These are phyloP conservation scores for Melieria picta DNA, from an alignment of 2,888 invertebrate species.

Conservation along the genomic window DNA sequence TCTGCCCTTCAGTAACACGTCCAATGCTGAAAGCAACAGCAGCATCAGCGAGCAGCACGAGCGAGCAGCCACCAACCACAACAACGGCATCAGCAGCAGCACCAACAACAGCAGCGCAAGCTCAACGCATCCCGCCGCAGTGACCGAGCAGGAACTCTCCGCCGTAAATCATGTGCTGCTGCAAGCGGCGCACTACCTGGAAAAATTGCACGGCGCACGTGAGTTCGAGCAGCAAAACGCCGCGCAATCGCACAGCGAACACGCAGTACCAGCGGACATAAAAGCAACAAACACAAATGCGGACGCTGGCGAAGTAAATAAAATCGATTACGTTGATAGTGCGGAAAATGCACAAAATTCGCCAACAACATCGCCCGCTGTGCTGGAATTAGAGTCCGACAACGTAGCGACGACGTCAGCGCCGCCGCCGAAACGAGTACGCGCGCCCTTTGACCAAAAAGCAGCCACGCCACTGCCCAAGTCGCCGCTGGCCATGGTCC, in stretches of 20 bases:
- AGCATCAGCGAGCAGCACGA: slow-evolving; percentile 33
- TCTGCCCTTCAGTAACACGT: slow-evolving; percentile 47
- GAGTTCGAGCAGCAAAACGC: slow-evolving; percentile 27
- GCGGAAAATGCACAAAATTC: neutral
- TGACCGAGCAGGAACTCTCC: slow-evolving; percentile 37
- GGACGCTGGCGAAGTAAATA: slow-evolving; percentile 21
- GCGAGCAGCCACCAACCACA: slow-evolving; percentile 12
- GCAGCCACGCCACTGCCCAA: neutral
- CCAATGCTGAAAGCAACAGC: slow-evolving; percentile 27
- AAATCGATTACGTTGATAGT: slow-evolving; percentile 19
- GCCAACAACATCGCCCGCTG: slow-evolving; percentile 25
- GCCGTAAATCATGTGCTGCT: slow-evolving; percentile 58
- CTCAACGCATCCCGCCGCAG: neutral
- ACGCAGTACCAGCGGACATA: neutral
- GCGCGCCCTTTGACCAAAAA: neutral
- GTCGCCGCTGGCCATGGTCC: neutral
- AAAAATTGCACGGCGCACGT: slow-evolving; percentile 57
- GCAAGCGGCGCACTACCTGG: slow-evolving; percentile 61
- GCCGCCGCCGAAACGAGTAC: neutral
- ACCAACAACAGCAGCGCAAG: slow-evolving; percentile 17
- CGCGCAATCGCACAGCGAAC: neutral
- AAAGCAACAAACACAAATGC: slow-evolving; percentile 12
- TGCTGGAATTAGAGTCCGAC: slow-evolving; percentile 30
- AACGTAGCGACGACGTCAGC: neutral
- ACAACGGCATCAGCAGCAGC: slow-evolving; percentile 11